Evolutionary conservation across 2,113 vertebrate genomes (phyloP).

Genomic region (Rostratula benghalensis): DNA sequence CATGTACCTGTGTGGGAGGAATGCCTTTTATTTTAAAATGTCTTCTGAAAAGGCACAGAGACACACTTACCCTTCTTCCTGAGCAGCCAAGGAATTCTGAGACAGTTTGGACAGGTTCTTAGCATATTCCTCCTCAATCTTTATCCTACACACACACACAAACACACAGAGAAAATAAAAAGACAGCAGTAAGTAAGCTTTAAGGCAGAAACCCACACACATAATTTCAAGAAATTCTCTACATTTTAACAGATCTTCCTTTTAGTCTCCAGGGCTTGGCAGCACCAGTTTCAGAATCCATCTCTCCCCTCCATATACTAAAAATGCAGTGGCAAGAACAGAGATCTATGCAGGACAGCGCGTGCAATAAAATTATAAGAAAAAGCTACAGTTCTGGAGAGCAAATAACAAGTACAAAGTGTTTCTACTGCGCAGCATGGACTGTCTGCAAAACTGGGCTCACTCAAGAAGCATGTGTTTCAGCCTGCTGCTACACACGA

Average conservation of each 20-base stretch:
- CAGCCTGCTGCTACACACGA: background rate
- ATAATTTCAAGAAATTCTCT: conserved; percentile 27
- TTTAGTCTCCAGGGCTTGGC: conserved; percentile 12
- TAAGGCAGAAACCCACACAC: conserved; percentile 28
- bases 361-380: background rate
- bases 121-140: conserved; percentile 98
- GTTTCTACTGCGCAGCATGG: background rate
- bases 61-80: conserved; percentile 94
- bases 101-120: conserved; percentile 96
- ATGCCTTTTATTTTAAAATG: background rate
- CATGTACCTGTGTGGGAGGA: background rate
- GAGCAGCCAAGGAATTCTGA: conserved; percentile 90
- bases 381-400: conserved; percentile 16
- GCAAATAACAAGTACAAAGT: conserved; percentile 30
- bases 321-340: conserved; percentile 26
- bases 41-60: background rate
- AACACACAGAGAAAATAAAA: conserved; percentile 13
- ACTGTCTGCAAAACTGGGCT: background rate
- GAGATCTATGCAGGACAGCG: background rate
- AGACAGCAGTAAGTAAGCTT: conserved; percentile 43
- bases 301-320: background rate
- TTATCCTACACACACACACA: conserved; percentile 83
- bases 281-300: background rate
- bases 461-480: background rate
- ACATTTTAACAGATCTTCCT: conserved; percentile 31